Base-by-base conservation (phyloP, 2,113 vertebrate genomes). In the Balaeniceps rex region DNA sequence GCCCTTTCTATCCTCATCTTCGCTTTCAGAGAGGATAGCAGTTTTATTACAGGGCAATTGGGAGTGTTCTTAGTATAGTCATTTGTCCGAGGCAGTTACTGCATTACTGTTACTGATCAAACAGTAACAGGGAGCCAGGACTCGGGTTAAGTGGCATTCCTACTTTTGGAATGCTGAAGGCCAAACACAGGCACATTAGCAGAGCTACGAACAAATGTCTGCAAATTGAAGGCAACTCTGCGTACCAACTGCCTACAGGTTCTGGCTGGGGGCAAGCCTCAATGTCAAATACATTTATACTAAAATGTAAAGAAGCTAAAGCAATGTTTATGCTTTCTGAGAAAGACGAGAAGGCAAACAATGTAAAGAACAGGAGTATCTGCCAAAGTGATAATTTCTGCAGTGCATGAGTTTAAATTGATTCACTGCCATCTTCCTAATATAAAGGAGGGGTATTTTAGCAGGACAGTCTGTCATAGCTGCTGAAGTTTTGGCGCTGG, bases 1-100 rank as follows among this genome's bases (percentile, higher is more conserved):
- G 87, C 84, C 93, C 94, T 96, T 88, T 94, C 82, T 72, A 19
- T 77, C 86, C 91, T 95, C 75, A 34, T 72, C 36, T 10, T 82
- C 3, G 83, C 93, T 95, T 96, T 94, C 96, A 94, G 94, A 78
- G 74, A 92, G 89, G 69, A 94, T 12, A 19, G 92, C n/a, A 12
- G 82, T 83, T 93, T 96, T 90, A 93, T 95, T 90, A 61, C 78
- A 94, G 92, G 96, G 82, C 90, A 94, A n/a, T 74, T 80, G 93
- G 82, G 93, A 96, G 85, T 65, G 84, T 93, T 88, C 92, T 95
- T 49, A 80, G 96, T 42, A 58, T 24, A 93, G 87, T 88, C 82
- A 95, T 95, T 96, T 96, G 87, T 94, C 71, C 31, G 5, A 77
- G 78, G 94, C 58, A 80, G 94, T 42, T 86, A 72, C 85, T 85